These are phyloP conservation scores for Melipona beecheii DNA, from an alignment of 2,888 invertebrate genomes.

Conservation along the genomic window DNA sequence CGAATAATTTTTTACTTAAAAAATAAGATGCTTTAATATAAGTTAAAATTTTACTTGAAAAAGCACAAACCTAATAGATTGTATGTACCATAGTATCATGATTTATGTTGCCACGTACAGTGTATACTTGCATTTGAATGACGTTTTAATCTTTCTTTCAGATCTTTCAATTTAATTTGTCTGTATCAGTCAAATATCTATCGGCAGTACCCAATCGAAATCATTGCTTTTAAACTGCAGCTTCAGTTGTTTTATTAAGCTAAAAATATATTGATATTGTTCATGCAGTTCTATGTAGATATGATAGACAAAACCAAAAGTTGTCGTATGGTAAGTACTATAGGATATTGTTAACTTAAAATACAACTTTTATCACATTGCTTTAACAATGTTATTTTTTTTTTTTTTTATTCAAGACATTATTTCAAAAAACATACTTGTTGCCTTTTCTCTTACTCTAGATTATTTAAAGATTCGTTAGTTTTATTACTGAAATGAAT, in stretches of 20 bases:
- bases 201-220: not conserved
- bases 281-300: conserved; percentile 57
- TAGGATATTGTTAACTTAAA: not conserved
- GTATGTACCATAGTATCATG: not conserved
- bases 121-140: not conserved
- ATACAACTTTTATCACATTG: not conserved
- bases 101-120: not conserved
- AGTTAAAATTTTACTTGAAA: not conserved
- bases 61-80: not conserved
- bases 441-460: conserved; percentile 27
- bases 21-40: not conserved
- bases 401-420: not conserved
- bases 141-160: conserved; percentile 23
- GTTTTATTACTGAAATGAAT: not conserved
- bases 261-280: conserved; percentile 13
- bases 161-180: conserved; percentile 11
- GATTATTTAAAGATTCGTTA: not conserved
- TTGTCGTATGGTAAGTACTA: conserved; percentile 79
- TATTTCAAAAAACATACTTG: conserved; percentile 12
- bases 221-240: not conserved
- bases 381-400: conserved; percentile 6
- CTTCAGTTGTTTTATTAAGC: not conserved
- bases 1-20: not conserved
- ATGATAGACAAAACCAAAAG: conserved; percentile 82
- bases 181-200: not conserved